Base-by-base conservation (phyloP, 2,888 invertebrate genomes). In the Hyppa rectilinea region DNA sequence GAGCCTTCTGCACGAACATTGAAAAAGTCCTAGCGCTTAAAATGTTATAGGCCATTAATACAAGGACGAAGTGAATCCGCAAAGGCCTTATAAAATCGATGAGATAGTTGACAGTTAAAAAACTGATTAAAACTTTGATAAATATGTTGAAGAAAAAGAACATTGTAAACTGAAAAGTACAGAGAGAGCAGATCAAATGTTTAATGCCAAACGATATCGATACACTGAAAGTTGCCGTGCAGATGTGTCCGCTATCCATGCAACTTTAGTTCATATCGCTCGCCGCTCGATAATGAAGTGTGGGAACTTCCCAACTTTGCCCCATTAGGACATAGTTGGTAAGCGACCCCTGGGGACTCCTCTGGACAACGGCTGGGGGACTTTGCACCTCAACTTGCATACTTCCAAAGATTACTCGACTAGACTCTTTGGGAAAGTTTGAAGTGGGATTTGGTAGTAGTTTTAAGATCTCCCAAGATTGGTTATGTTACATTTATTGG, bases 281-380 rank as follows among this genome's bases (percentile, higher is more conserved):
- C 14, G 45, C 10, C 67, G 62, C 60, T 80, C 85, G 87, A 88
- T 89, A 90, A 89, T 90, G 87, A 88, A 87, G 85, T 84, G 82
- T 85, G 55, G 69, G 61, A 68, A 76, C 61, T 69, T 75, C 75
- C 63, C 62, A 88, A 88, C 83, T 89, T 89, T 87, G 71, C 75
- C 78, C 88, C 88, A 90, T 91, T 90, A 90, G 79, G 84, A 77
- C 84, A 87, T 87, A 87, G 85, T 88, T 87, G 77, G 75, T 79
- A 71, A 81, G 71, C 75, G 80, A 78, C 75, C 84, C 76, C 80
- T 61, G 70, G 80, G 67, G 85, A 74, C 75, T 78, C 67, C 80
- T 66, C 61, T 79, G 71, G 78, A 78, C 75, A 82, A 63, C 81
- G 61, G 60, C 68, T 79, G 60, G 53, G 34, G 49, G 49, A 65